phyloP scores from a whole-genome alignment of 2,797 vertebrate species.

The Remorina albescens region DNA sequence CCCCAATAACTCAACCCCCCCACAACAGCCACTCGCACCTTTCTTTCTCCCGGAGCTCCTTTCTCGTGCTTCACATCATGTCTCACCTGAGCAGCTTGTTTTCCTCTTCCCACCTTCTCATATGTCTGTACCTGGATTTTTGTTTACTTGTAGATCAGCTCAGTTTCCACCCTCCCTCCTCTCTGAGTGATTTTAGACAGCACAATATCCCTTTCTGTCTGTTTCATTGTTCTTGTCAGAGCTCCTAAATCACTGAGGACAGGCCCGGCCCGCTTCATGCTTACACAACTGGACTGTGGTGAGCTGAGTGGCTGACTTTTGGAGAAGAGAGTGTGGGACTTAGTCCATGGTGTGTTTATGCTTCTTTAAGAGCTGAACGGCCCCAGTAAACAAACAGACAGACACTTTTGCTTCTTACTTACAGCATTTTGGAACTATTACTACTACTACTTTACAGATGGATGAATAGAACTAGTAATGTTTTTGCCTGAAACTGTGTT shows the following conservation, averaged over 20 bases:
- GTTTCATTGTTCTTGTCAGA: background rate
- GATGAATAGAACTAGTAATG: slow-evolving; percentile 37
- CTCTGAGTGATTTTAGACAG: slow-evolving; percentile 26
- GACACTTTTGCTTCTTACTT: slow-evolving; percentile 8
- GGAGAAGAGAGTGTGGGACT: slow-evolving; percentile 15
- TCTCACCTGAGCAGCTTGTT: slow-evolving; percentile 62
- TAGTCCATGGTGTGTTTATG: slow-evolving; percentile 40
- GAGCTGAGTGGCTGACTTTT: slow-evolving; percentile 38
- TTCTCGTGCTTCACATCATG: slow-evolving; percentile 59
- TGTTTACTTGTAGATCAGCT: slow-evolving; percentile 14
- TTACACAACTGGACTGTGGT: slow-evolving; percentile 25
- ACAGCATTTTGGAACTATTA: slow-evolving; percentile 37
- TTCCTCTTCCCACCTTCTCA: slow-evolving; percentile 35
- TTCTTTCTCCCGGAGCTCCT: slow-evolving; percentile 51
- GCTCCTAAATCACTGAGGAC: slow-evolving; percentile 29
- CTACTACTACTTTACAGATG: slow-evolving; percentile 59
- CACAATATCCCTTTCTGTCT: slow-evolving; percentile 12
- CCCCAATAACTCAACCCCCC: slow-evolving; percentile 53
- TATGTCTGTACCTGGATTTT: slow-evolving; percentile 26
- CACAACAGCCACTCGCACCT: slow-evolving; percentile 59
- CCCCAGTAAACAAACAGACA: slow-evolving; percentile 30
- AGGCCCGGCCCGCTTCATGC: background rate
- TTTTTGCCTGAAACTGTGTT: slow-evolving; percentile 32
- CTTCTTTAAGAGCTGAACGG: slow-evolving; percentile 42
- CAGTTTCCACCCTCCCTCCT: slow-evolving; percentile 2